Conservation (phyloP, 2,888 invertebrate genomes). For the Heteropelma amictum region DNA sequence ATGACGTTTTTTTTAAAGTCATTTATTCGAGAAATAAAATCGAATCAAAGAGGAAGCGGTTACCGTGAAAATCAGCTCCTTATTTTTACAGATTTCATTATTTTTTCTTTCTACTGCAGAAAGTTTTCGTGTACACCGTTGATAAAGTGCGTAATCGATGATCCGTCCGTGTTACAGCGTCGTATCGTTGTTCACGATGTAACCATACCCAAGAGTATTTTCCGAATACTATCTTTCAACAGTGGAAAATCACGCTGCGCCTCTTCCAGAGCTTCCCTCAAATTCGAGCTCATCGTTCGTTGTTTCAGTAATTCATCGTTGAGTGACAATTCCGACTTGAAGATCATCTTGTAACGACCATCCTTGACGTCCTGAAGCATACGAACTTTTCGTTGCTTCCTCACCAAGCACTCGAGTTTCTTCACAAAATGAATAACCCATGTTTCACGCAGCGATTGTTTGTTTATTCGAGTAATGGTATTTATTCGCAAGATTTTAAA, state of each 20-base stretch:
- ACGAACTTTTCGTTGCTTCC: constrained; percentile 85
- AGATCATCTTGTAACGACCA: constrained; percentile 75
- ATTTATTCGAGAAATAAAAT: too few relatives aligned
- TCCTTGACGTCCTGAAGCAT: constrained; percentile 79
- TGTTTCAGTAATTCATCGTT: constrained; percentile 81
- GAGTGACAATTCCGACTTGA: constrained; percentile 78
- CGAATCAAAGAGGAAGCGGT: too few relatives aligned
- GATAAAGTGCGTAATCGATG: background rate
- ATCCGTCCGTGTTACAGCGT: background rate
- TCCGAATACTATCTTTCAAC: constrained; percentile 68
- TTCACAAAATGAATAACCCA: constrained; percentile 62
- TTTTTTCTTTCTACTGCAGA: too few relatives aligned
- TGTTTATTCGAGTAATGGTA: too few relatives aligned
- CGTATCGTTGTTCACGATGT: constrained; percentile 45
- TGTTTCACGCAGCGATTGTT: background rate
- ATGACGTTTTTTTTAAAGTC: too few relatives aligned
- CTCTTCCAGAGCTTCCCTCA: constrained; percentile 81
- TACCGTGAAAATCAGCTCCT: too few relatives aligned
- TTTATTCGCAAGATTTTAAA: constrained; percentile 1
- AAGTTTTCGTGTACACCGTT: too few relatives aligned
- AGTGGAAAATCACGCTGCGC: constrained; percentile 82
- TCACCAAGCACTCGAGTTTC: constrained; percentile 82
- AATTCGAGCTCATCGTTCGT: constrained; percentile 80
- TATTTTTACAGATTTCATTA: too few relatives aligned
- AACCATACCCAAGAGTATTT: constrained; percentile 71